Conservation (phyloP, 2,888 invertebrate genomes). For the Drosophila anomalipes region DNA sequence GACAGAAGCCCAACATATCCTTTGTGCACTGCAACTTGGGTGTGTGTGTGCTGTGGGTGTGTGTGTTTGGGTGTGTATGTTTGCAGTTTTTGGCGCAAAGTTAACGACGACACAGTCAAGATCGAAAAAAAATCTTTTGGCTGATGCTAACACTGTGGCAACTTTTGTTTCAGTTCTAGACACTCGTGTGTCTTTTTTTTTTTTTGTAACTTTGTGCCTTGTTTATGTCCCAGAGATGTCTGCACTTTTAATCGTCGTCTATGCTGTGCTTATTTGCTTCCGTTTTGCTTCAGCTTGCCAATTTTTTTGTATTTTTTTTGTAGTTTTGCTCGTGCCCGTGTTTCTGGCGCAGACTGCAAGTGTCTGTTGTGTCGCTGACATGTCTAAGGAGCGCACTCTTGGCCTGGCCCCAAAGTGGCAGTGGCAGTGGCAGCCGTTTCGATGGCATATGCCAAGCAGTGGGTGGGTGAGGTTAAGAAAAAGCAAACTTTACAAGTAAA, state of each 20-base stretch:
- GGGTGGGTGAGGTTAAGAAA: conserved; percentile 5
- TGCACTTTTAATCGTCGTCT: conserved; percentile 74
- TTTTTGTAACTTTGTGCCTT: conserved; percentile 72
- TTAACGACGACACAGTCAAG: conserved; percentile 48
- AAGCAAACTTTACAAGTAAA: conserved; percentile 73
- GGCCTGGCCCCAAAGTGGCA: conserved; percentile 68
- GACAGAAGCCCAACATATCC: conserved; percentile 48
- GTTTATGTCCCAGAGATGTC: conserved; percentile 69
- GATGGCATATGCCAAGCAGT: conserved; percentile 20
- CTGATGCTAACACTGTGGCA: conserved; percentile 45
- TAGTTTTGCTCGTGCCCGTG: conserved; percentile 15
- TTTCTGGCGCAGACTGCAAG: conserved; percentile 61
- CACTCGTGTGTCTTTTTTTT: conserved; percentile 48
- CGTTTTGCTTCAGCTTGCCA: conserved; percentile 46
- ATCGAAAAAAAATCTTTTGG: conserved; percentile 41
- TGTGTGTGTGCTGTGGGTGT: conserved; percentile 5
- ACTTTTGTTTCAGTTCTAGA: conserved; percentile 65
- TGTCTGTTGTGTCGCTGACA: conserved; percentile 69
- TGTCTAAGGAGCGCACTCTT: conserved; percentile 67
- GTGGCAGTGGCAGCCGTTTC: conserved; percentile 38
- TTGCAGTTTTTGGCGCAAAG: conserved; percentile 50
- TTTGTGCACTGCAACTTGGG: conserved; percentile 20
- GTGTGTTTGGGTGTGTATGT: conserved; percentile 2
- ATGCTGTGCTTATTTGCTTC: conserved; percentile 65
- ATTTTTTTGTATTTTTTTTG: not conserved